These are phyloP conservation scores for Alloscopus bannaensis DNA, from an alignment of 2,888 invertebrate species.

Conservation along the genomic window DNA sequence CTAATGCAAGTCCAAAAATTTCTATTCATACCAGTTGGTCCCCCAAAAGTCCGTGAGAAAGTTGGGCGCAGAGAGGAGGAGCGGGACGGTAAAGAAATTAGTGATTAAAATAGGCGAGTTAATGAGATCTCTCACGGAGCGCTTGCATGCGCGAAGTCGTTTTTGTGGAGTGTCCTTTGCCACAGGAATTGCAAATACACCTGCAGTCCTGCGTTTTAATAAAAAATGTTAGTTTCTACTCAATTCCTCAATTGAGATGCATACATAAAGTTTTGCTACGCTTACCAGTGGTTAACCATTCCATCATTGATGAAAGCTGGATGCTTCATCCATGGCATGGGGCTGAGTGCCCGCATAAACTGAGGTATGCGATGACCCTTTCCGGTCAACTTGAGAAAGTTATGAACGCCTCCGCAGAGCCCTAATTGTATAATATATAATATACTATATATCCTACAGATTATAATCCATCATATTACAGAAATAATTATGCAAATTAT, in stretches of 20 bases:
- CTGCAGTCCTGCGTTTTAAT: conserved; percentile 48
- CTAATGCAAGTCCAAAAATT: conserved; percentile 4
- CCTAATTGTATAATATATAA: too few relatives aligned
- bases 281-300: conserved; percentile 64
- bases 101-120: conserved; percentile 59
- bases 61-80: conserved; percentile 46
- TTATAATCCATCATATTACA: too few relatives aligned
- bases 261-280: neutral
- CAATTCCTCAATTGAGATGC: neutral
- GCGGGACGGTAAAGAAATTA: conserved; percentile 58
- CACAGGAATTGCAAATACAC: conserved; percentile 53
- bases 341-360: conserved; percentile 58
- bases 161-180: conserved; percentile 29
- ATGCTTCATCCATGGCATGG: conserved; percentile 64
- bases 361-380: conserved; percentile 61
- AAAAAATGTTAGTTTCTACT: neutral
- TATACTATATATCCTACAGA: too few relatives aligned
- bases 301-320: conserved; percentile 40
- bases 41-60: conserved; percentile 60
- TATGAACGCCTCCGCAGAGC: conserved; percentile 67
- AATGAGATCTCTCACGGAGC: conserved; percentile 33
- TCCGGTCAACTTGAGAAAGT: conserved; percentile 65
- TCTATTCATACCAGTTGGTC: conserved; percentile 55
- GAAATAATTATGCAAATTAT: too few relatives aligned
- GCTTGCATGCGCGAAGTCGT: conserved; percentile 35